Conservation (phyloP, 2,113 vertebrate genomes). For the Ictidomys tridecemlineatus region DNA sequence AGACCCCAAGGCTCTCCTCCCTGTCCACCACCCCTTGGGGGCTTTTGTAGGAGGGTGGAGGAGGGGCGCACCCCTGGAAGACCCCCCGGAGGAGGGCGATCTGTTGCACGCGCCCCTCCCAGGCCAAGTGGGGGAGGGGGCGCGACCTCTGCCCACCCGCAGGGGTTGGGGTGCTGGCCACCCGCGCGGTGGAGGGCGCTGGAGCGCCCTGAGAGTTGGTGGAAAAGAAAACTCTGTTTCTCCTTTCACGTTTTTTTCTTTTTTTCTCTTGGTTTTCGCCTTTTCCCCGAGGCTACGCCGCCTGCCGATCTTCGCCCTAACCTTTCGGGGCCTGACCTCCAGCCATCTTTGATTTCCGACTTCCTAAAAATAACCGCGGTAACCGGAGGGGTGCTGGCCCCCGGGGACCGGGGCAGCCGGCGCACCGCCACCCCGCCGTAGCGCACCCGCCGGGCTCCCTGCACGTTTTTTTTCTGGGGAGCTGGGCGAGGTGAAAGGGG, state of each 20-base stretch:
- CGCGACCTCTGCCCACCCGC: conserved; percentile 65
- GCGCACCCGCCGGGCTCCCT: not conserved
- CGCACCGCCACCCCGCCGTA: not conserved
- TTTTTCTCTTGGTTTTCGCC: not conserved
- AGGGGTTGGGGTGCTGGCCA: conserved; percentile 67
- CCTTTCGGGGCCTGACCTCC: conserved; percentile 92
- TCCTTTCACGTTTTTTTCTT: not conserved
- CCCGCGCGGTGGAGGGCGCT: conserved; percentile 41
- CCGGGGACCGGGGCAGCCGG: conserved; percentile 51
- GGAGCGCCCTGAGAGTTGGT: not conserved
- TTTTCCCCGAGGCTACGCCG: conserved; percentile 70
- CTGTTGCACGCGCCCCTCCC: conserved; percentile 71
- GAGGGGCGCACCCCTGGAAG: conserved; percentile 54
- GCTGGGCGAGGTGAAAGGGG: not conserved
- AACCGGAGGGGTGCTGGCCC: conserved; percentile 80
- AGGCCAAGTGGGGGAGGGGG: conserved; percentile 58
- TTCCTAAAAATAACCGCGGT: conserved; percentile 91
- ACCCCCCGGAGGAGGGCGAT: conserved; percentile 49
- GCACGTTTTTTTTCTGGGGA: not conserved
- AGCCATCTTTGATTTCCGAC: conserved; percentile 93
- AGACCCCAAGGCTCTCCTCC: conserved; percentile 55
- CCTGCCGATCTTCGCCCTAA: conserved; percentile 86
- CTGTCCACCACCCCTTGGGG: conserved; percentile 27
- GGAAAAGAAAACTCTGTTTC: fast-evolving
- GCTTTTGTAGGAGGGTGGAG: not conserved